Evolutionary conservation across 2,797 vertebrate genomes (phyloP).

Genomic region (Lacerta viridis): DNA sequence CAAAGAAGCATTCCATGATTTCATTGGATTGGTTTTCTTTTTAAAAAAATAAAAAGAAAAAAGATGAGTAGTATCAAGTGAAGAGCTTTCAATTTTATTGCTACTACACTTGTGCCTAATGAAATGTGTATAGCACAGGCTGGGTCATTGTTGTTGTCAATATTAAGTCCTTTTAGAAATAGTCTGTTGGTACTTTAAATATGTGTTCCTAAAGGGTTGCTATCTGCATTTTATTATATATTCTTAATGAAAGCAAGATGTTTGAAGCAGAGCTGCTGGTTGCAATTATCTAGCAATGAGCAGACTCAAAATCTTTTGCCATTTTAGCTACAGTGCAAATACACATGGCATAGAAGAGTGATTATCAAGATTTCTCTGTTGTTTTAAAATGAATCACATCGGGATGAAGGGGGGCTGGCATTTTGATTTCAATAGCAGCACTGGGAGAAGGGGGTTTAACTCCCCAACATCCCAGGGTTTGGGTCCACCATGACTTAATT

Average conservation of each 20-base stretch:
- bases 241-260: background rate
- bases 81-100: background rate
- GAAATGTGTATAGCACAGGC: background rate
- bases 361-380: background rate
- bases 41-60: background rate
- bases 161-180: background rate
- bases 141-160: background rate
- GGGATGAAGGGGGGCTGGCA: no score
- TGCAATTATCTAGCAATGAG: background rate
- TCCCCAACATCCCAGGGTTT: no score
- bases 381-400: no score
- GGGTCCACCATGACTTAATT: no score
- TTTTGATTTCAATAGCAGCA: no score
- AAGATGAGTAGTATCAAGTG: background rate
- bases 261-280: background rate
- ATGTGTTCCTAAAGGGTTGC: background rate
- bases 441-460: no score
- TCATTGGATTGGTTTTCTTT: conserved; percentile 1
- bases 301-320: background rate
- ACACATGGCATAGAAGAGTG: background rate
- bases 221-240: background rate
- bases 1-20: background rate
- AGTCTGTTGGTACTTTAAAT: background rate
- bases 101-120: no score
- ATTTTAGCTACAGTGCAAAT: background rate